A percentile compares a stretch with the other conserved stretches of the same genome.
Evolutionary conservation across 2,888 invertebrate genomes (phyloP).

Genomic region (Salpingus planirostris): DNA sequence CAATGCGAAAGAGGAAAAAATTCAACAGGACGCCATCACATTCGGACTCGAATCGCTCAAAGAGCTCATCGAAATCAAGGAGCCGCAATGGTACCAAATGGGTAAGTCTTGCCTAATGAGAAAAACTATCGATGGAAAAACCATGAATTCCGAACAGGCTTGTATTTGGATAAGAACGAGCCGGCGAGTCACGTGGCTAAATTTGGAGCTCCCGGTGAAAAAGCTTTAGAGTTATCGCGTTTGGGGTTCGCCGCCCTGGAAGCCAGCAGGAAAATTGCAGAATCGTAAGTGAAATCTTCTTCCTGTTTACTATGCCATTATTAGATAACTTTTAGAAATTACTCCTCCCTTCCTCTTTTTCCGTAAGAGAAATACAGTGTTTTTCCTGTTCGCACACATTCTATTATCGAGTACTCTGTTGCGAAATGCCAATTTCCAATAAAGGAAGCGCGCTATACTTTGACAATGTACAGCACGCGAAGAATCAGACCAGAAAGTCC

Average conservation of each 20-base stretch:
- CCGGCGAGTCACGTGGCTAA: slow-evolving; percentile 63
- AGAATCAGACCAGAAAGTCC: too few relatives aligned
- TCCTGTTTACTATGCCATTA: not conserved
- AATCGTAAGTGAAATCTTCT: slow-evolving; percentile 45
- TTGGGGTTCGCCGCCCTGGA: slow-evolving; percentile 63
- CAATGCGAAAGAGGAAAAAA: not conserved
- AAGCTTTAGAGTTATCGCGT: slow-evolving; percentile 50
- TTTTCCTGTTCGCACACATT: too few relatives aligned
- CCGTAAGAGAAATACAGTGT: too few relatives aligned
- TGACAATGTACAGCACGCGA: too few relatives aligned
- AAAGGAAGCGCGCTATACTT: too few relatives aligned
- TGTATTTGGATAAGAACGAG: slow-evolving; percentile 53
- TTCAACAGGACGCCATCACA: slow-evolving; percentile 58
- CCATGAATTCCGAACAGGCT: too few relatives aligned
- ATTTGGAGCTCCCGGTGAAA: slow-evolving; percentile 59
- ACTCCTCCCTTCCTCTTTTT: not conserved
- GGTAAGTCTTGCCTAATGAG: slow-evolving; percentile 43
- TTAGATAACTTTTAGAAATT: too few relatives aligned
- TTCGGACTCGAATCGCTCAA: slow-evolving; percentile 60
- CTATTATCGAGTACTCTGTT: too few relatives aligned
- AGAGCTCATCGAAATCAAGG: slow-evolving; percentile 52
- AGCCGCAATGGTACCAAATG: slow-evolving; percentile 51
- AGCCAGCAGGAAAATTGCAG: slow-evolving; percentile 52
- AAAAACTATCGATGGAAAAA: too few relatives aligned
- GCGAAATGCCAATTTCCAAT: too few relatives aligned